Percentiles rank a stretch among this genome's conserved stretches.
Conservation (phyloP, 2,888 invertebrate species). For the Drosophila anomelani region DNA sequence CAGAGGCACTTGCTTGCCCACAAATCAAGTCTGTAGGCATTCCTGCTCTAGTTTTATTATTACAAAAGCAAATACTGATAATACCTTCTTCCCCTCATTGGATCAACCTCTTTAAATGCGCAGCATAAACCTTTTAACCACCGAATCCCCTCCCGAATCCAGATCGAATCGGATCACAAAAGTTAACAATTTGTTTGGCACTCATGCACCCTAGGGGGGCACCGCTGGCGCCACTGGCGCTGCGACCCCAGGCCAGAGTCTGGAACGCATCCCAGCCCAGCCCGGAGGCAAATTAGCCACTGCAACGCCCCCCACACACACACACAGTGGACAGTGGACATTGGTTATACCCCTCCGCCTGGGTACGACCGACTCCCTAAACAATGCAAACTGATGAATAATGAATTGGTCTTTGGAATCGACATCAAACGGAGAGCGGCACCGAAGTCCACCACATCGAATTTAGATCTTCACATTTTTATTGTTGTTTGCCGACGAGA, state of each 20-base stretch:
- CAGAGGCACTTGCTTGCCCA: neutral
- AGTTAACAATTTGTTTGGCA: slow-evolving; percentile 69
- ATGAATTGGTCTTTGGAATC: slow-evolving; percentile 80
- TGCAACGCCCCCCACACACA: slow-evolving; percentile 69
- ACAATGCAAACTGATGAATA: slow-evolving; percentile 64
- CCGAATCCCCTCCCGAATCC: neutral
- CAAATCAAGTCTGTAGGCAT: neutral
- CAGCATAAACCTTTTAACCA: slow-evolving; percentile 8
- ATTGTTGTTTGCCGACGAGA: slow-evolving; percentile 64
- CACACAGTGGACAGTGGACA: neutral
- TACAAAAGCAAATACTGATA: neutral
- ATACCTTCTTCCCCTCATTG: neutral
- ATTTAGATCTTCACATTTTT: slow-evolving; percentile 65
- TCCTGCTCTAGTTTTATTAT: neutral
- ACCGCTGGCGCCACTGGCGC: slow-evolving; percentile 69
- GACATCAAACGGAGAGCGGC: slow-evolving; percentile 49
- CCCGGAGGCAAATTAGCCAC: slow-evolving; percentile 63
- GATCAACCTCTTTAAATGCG: neutral
- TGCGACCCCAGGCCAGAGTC: neutral
- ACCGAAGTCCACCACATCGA: slow-evolving; percentile 65
- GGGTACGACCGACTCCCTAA: neutral
- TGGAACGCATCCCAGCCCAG: slow-evolving; percentile 48
- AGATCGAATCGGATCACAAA: slow-evolving; percentile 50
- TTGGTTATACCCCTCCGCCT: neutral
- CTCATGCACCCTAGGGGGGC: slow-evolving; percentile 56